These are phyloP conservation scores for Pachyseris speciosa DNA, from an alignment of 64 coral and sea anemone genomes.

Conservation along the genomic window DNA sequence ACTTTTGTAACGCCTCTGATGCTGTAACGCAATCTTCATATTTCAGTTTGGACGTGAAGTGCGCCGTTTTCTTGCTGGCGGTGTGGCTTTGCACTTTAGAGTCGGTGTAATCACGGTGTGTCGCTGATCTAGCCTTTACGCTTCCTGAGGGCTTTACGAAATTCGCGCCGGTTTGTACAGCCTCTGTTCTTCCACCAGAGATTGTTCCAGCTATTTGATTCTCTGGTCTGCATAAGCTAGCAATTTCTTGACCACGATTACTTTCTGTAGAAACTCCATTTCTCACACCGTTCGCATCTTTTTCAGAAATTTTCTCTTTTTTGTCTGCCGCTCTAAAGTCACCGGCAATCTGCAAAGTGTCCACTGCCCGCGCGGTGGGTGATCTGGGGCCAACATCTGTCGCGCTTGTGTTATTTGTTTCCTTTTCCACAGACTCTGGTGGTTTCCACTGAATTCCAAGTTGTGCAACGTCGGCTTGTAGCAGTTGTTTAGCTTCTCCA, in stretches of 20 bases:
- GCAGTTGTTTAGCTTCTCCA: conserved; percentile 62
- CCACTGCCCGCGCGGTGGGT: not conserved
- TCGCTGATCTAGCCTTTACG: not conserved
- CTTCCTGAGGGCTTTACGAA: not conserved
- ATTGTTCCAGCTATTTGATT: not conserved
- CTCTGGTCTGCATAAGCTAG: not conserved
- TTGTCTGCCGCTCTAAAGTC: not conserved
- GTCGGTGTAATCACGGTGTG: not conserved
- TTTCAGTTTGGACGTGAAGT: not conserved
- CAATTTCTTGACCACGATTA: not conserved
- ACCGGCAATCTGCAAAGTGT: not conserved
- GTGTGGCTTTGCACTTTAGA: not conserved
- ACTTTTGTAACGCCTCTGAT: not conserved
- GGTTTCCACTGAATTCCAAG: conserved; percentile 93
- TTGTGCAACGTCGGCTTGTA: conserved; percentile 87
- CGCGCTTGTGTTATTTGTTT: not conserved
- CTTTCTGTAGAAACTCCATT: not conserved
- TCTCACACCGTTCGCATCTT: not conserved
- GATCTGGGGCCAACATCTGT: not conserved
- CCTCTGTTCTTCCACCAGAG: not conserved
- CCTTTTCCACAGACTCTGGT: not conserved
- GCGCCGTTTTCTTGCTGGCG: not conserved
- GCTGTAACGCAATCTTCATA: not conserved
- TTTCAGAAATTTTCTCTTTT: not conserved
- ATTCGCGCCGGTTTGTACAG: not conserved